Evolutionary conservation across 2,888 invertebrate genomes (phyloP), one percentile per base, ranked within the genome.

Genomic region (Tortrix viridana): DNA sequence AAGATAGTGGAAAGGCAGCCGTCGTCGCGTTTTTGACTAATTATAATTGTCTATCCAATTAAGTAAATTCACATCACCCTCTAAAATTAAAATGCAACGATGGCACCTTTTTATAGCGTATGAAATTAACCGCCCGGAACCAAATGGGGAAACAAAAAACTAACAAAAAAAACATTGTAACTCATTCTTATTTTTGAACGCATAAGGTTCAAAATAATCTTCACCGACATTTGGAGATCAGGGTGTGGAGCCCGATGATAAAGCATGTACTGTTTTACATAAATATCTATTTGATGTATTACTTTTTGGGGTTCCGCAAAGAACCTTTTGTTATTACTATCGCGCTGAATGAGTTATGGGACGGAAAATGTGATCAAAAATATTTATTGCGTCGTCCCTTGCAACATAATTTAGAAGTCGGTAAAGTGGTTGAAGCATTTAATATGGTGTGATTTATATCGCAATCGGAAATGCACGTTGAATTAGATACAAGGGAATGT

Each of bases 31-130:
- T 76, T 74, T 71, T 73, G 67, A 80, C 75, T 81, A 80, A 82
- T 82, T 80, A 77, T 79, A 76, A 80, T 77, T 73, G 79, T 76
- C 74, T 74, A 65, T 67, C 73, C 74, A 80, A 80, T 82, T 82
- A 80, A 74, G 72, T 72, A 68, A 76, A 80, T 78, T 77, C 74
- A 76, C 72, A 67, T 72, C 67, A 68, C 72, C 65, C 69, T 70
- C 69, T 66, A 70, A 76, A 76, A 75, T 77, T 73, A 76, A 75
- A 71, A 73, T 71, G 70, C 69, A 69, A 72, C 65, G 69, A 72
- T 70, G 70, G 69, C 69, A 69, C 70, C 67, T 60, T 68, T 68
- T 67, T 67, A 67, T 60, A 61, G 52, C 56, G 52, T 55, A 53
- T 41, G 52, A 59, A 68, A 65, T 70, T 69, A 68, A 70, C 67